Conservation (phyloP, 53 echinoderm and acorn worm species). For the Zoroaster sp. region DNA sequence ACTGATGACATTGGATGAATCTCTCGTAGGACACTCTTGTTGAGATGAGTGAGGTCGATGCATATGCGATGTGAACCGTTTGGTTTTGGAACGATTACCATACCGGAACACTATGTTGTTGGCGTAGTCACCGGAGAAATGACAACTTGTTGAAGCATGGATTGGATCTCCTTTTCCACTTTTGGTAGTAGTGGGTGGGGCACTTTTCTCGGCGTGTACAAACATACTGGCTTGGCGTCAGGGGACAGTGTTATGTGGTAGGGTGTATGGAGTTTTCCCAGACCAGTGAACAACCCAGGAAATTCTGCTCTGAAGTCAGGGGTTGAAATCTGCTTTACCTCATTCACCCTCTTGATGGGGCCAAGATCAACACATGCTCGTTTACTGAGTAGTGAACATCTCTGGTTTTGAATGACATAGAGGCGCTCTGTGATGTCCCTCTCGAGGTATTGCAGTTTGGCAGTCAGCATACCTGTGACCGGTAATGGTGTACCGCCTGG, state of each 20-base stretch:
- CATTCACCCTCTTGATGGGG: neutral
- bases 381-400: slow-evolving; percentile 21
- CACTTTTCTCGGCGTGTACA: slow-evolving; percentile 51
- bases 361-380: slow-evolving; percentile 21
- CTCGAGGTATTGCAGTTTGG: slow-evolving; percentile 9
- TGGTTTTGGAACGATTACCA: slow-evolving; percentile 60
- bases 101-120: slow-evolving; percentile 66
- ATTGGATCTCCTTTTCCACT: slow-evolving; percentile 48
- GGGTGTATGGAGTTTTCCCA: slow-evolving; percentile 44
- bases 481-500: slow-evolving; percentile 9
- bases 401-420: slow-evolving; percentile 38
- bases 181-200: slow-evolving; percentile 50
- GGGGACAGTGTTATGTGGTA: slow-evolving; percentile 37
- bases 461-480: slow-evolving; percentile 16
- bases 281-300: slow-evolving; percentile 54
- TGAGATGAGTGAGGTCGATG: slow-evolving; percentile 61
- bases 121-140: slow-evolving; percentile 54
- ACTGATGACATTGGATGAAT: slow-evolving; percentile 59
- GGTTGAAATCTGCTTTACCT: neutral
- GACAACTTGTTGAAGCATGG: slow-evolving; percentile 58
- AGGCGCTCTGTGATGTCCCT: neutral
- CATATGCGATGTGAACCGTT: slow-evolving; percentile 63
- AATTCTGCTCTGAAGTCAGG: slow-evolving; percentile 19
- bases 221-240: slow-evolving; percentile 16
- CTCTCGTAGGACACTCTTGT: slow-evolving; percentile 52